Base-by-base conservation (phyloP, 2,797 vertebrate genomes). In the Coendou prehensilis region DNA sequence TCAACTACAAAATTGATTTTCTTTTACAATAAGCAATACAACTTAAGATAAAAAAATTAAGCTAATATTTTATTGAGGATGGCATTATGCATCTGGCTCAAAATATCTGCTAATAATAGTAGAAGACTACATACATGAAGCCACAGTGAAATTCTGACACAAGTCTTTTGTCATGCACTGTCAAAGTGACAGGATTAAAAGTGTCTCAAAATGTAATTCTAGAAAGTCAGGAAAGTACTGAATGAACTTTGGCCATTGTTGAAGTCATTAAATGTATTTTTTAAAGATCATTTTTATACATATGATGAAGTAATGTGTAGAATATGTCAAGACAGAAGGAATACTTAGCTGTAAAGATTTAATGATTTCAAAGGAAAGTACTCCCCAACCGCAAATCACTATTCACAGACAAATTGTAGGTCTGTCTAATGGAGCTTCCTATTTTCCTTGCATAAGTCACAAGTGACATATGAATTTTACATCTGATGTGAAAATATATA, bases 381-480 rank as follows among this genome's bases (percentile, higher is more conserved):
- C 82, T 98, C 97, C 97, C 97, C 94, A 97, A 96, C 81, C 84
- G 84, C 98, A 98, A 97, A 98, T 98, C 96, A 89, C 94, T 96
- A 59, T 97, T 98, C 57, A 71, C 45, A 97, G 97, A 96, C 95
- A 98, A 97, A 97, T 97, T 98, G 95, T 97, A 97, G 75, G 86
- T 97, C 97, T 97, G 93, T 96, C 98, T 98, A 98, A 98, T 98
- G 98, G 98, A 97, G 91, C 86, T 98, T 98, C 97, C 76, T 97
- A 87, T 98, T 98, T 98, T 97, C 93, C 89, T 97, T 97, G 84
- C 95, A 92, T 97, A 98, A 97, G 93, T 98, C 98, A 98, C 92
- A 97, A 98, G 87, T 87, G 96, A 98, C 33, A 84, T 76, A 97
- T 97, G 95, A 98, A 98, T 98, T 98, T 98, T 98, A 98, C 71